Base-by-base conservation (phyloP, 64 coral and sea anemone species). In the Cladopsammia gracilis region DNA sequence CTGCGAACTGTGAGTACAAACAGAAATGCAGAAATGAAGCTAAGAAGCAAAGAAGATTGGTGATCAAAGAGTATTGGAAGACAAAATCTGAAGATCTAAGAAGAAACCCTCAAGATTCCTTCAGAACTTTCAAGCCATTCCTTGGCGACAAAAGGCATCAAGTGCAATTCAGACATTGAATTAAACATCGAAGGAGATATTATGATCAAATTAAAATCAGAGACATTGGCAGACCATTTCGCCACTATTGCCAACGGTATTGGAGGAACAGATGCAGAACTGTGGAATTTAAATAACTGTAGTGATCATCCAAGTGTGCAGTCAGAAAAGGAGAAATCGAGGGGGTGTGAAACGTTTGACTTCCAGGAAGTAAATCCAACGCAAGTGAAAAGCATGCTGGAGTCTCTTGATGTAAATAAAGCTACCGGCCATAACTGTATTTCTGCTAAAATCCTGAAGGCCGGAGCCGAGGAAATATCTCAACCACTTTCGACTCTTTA, bases 81-180 rank as follows among this genome's bases (percentile, higher is more conserved):
- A 54, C 78, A 52, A 81, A 81, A 81, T 53, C 45, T 23, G 78
- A 81, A 14, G 78, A 81, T 58, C 50, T 81, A 10, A 60, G 52
- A 81, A 81, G 57, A 7, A 81, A 81, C 45, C 78, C 78, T 26
- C 49, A 11, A 57, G 51, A 81, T 54, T 89, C 73, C 34, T 89
- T 76, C 72, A 89, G 12, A 76, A 89, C 86, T 9, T 87, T 87
- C 20, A 87, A 68, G 42, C 85, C 85, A 72, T 87, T 87, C 71
- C 46, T 89, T 19, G 49, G 44, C 14, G 42, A 69, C 53, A n/a
- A 58, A 54, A n/a, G 20, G 72, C 24, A 34, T 19, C 8, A 19
- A 19, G 48, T 18, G 8, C 10, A 3, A 77, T 51, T 8, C 25
- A 6, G 75, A 77, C 8, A 77, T 77, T 77, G 22, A 77, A 34